Conservation (phyloP, 2,113 vertebrate species). For the Rallus limicola region DNA sequence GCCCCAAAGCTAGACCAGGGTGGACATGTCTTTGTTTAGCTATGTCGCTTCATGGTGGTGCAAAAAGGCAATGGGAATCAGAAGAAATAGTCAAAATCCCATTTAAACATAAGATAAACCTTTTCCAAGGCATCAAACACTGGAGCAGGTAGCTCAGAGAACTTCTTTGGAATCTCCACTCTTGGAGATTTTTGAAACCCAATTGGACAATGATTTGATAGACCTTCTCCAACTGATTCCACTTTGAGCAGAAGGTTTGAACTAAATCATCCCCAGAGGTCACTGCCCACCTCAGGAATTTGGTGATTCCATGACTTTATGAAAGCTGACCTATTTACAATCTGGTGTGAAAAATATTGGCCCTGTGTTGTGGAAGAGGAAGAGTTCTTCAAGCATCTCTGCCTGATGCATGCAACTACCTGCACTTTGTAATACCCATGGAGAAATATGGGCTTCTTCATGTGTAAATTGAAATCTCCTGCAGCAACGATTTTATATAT, state of each 20-base stretch:
- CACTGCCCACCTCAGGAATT: background rate
- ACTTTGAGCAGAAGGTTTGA: background rate
- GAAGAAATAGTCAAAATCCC: background rate
- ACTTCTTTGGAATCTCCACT: background rate
- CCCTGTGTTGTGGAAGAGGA: background rate
- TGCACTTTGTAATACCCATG: fast-evolving
- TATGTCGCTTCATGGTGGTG: background rate
- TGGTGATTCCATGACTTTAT: background rate
- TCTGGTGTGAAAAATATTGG: background rate
- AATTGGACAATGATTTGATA: background rate
- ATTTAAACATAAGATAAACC: background rate
- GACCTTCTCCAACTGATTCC: background rate
- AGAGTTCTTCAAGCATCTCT: background rate
- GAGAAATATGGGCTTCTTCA: background rate
- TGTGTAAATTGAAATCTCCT: background rate
- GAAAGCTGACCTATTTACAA: background rate
- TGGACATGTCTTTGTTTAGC: background rate
- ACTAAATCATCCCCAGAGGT: background rate
- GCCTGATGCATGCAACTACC: background rate
- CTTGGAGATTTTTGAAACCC: background rate
- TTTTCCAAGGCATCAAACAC: background rate
- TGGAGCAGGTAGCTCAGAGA: background rate
- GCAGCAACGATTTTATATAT: background rate
- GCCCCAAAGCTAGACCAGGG: background rate
- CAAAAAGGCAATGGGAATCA: background rate